These are phyloP conservation scores for Drosophila orosa DNA, from an alignment of 1,140 invertebrate species.

Conservation along the genomic window DNA sequence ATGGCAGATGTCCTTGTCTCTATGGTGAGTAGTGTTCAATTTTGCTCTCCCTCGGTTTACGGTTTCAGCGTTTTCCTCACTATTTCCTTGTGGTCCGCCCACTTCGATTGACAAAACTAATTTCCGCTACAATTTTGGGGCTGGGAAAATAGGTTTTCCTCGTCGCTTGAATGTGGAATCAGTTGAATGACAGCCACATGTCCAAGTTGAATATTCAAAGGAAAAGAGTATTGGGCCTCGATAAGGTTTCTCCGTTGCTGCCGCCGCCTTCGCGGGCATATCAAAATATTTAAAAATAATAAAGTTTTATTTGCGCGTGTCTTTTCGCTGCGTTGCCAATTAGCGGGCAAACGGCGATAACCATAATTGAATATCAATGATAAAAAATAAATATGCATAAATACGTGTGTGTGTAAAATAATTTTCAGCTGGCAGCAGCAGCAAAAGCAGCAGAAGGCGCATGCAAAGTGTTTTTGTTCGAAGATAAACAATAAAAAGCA, in stretches of 20 bases:
- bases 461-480: slow-evolving; percentile 33
- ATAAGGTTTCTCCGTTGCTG: neutral
- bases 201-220: slow-evolving; percentile 2
- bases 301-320: slow-evolving; percentile 58
- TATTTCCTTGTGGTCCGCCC: slow-evolving; percentile 12
- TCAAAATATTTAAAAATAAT: slow-evolving; percentile 38
- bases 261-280: neutral
- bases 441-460: slow-evolving; percentile 24
- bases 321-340: slow-evolving; percentile 56
- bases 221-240: neutral
- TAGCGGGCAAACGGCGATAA: slow-evolving; percentile 65
- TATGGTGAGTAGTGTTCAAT: neutral
- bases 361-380: slow-evolving; percentile 74
- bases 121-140: slow-evolving; percentile 29
- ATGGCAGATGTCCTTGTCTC: slow-evolving; percentile 1
- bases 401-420: slow-evolving; percentile 25
- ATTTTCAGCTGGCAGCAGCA: slow-evolving; percentile 31
- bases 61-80: neutral
- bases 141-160: slow-evolving; percentile 19
- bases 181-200: slow-evolving; percentile 45
- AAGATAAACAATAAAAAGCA: slow-evolving; percentile 55
- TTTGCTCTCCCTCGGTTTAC: neutral
- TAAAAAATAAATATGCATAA: slow-evolving; percentile 53
- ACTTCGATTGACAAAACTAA: slow-evolving; percentile 52
- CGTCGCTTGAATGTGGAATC: slow-evolving; percentile 20